Base-by-base conservation (phyloP, 2,797 vertebrate genomes). In the Gymnocypris eckloni region DNA sequence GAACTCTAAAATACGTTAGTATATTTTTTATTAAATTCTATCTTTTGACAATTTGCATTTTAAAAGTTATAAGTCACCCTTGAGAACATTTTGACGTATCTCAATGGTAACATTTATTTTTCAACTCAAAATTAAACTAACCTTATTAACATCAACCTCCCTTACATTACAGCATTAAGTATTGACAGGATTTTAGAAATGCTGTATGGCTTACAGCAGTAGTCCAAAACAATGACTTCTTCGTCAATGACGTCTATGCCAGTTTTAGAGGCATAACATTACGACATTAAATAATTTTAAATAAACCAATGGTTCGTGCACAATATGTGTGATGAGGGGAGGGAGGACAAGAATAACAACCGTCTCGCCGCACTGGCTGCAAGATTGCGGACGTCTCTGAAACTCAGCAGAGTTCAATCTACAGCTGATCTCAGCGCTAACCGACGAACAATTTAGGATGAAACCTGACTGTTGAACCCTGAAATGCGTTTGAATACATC, bases 331-430 rank as follows among this genome's bases (percentile, higher is more conserved):
- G 41, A 67, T 41, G 54, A 75, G 22, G 37, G 15, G 3, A 72
- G 50, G 28, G 22, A 71, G 28, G 12, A 71, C 22, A 73, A 33
- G 48, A 77, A 71, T 81, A 48, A 56, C 45, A 59, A 37, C 52
- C 10, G 78, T 73, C 71, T 79, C 43, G 37, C 56, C 5, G 4
- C n/a, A 79, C 39, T 64, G 77, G 41, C 43, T 67, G 33, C 59
- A 78, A 67, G 59, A 50, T 79, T 64, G 10, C 2, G 48, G 13
- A 50, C 13, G 48, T 84, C 33, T 69, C 22, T 54, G 3, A 84
- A 84, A 77, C 75, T 52, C 73, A 43, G 16, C 64, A 84, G 75
- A 66, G 77, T 39, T 64, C 56, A 37, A 52, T 67, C 77, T 77
- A 78, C 67, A 8, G 75, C 83, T 84, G 73, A 78, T 78, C 61